Base-by-base conservation (phyloP, 2,888 invertebrate species). In the Drosophila borborema region DNA sequence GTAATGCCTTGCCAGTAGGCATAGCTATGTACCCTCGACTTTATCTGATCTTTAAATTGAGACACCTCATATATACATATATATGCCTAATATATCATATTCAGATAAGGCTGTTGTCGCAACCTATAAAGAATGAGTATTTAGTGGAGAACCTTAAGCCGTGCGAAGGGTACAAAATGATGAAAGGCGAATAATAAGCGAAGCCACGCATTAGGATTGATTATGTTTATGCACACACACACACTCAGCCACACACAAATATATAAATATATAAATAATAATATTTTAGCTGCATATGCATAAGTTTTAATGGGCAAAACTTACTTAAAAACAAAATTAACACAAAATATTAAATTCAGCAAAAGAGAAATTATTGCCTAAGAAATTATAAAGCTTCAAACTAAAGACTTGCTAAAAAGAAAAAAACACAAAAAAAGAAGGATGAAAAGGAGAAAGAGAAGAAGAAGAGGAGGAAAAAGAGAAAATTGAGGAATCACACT, bases 331-430 rank as follows among this genome's bases (percentile, higher is more conserved):
- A 54, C 49, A 48, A 48, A 63, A 23, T 46, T 59, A 38, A 41
- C 43, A 38, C 43, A 20, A 45, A 38, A 49, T 48, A 38, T 28
- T 10, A 45, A 64, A 49, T 74, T 62, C 64, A 71, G 71, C 62
- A 64, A 79, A 4, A 3, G 53, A 31, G 23, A 54, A 72, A 64
- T 63, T 72, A 82, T 56, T 56, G 87, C 85, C 73, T 80, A 80
- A 84, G 80, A 87, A 75, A 89, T 84, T 77, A 72, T 18, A 40
- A 72, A 85, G 86, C 87, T 85, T 89, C 85, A 77, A 79, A 76
- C 73, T 80, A 80, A 86, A 89, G 80, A 89, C 88, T 87, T 89
- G 90, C 85, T 80, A 80, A 83, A 83, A 49, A 65, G 18, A 67
- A 55, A 68, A 70, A 53, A 12, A 28, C 28, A 48, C 18, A 45